These are phyloP conservation scores for Sericinus montela DNA, from an alignment of 2,888 invertebrate genomes.

Conservation along the genomic window DNA sequence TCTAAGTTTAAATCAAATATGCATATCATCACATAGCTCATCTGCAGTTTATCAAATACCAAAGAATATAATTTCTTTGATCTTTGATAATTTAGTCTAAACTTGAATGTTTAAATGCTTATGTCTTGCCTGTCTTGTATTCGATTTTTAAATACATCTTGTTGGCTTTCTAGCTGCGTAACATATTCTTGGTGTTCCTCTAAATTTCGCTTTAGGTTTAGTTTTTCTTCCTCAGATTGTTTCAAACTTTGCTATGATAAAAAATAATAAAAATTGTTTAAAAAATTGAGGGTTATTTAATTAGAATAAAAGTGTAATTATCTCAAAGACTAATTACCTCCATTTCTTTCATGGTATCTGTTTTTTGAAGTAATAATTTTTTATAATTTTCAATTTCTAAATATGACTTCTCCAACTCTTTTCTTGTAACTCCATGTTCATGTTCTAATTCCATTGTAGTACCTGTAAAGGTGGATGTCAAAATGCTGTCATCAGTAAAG, in stretches of 20 bases:
- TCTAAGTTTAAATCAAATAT: too few relatives aligned
- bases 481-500: too few relatives aligned
- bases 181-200: conserved; percentile 47
- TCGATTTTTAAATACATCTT: conserved; percentile 40
- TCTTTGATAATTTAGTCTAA: too few relatives aligned
- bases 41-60: too few relatives aligned
- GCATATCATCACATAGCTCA: too few relatives aligned
- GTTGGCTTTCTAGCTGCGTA: conserved; percentile 45
- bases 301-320: not conserved
- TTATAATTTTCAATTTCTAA: conserved; percentile 43
- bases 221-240: conserved; percentile 33
- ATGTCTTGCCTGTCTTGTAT: conserved; percentile 44
- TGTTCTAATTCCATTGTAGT: conserved; percentile 24
- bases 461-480: conserved; percentile 28
- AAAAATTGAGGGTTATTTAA: too few relatives aligned
- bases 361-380: conserved; percentile 36
- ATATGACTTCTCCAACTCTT: conserved; percentile 37
- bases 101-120: too few relatives aligned
- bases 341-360: conserved; percentile 39
- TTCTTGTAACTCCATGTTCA: conserved; percentile 38
- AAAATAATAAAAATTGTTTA: too few relatives aligned
- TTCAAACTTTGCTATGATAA: conserved; percentile 42
- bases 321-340: conserved; percentile 35
- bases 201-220: conserved; percentile 39
- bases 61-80: too few relatives aligned